These are phyloP conservation scores for Gobionotothen gibberifrons DNA, from an alignment of 2,797 vertebrate genomes.

Conservation along the genomic window DNA sequence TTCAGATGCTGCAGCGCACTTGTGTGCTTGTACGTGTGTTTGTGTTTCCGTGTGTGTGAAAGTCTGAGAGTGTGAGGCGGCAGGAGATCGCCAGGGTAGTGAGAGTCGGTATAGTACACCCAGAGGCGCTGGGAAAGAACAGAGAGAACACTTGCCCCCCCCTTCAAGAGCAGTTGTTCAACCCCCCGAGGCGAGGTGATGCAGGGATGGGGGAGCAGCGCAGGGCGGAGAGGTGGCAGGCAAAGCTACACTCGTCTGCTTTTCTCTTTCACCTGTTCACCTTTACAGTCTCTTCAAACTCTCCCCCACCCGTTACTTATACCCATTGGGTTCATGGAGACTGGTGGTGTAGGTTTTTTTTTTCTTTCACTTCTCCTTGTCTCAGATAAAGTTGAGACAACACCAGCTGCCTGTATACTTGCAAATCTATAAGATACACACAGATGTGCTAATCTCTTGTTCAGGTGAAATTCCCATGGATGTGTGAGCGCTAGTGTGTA, in stretches of 20 bases:
- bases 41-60: conserved; percentile 69
- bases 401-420: conserved; percentile 59
- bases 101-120: conserved; percentile 80
- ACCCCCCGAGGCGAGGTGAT: conserved; percentile 81
- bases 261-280: conserved; percentile 80
- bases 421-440: conserved; percentile 59
- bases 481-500: conserved; percentile 3
- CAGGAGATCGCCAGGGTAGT: conserved; percentile 83
- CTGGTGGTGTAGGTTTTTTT: conserved; percentile 57
- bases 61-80: conserved; percentile 74
- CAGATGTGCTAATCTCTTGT: conserved; percentile 44
- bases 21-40: conserved; percentile 65
- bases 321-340: conserved; percentile 75
- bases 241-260: conserved; percentile 74
- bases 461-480: conserved; percentile 53
- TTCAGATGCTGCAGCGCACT: conserved; percentile 77
- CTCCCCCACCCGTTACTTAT: conserved; percentile 67
- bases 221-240: conserved; percentile 76
- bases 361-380: conserved; percentile 50
- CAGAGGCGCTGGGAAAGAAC: conserved; percentile 79
- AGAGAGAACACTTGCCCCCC: conserved; percentile 81
- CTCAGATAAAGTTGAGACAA: conserved; percentile 75
- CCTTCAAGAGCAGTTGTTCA: conserved; percentile 82
- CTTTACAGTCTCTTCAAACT: conserved; percentile 75
- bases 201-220: conserved; percentile 74